These are phyloP conservation scores for Grallaria varia DNA, from an alignment of 2,113 vertebrate genomes.

Conservation along the genomic window DNA sequence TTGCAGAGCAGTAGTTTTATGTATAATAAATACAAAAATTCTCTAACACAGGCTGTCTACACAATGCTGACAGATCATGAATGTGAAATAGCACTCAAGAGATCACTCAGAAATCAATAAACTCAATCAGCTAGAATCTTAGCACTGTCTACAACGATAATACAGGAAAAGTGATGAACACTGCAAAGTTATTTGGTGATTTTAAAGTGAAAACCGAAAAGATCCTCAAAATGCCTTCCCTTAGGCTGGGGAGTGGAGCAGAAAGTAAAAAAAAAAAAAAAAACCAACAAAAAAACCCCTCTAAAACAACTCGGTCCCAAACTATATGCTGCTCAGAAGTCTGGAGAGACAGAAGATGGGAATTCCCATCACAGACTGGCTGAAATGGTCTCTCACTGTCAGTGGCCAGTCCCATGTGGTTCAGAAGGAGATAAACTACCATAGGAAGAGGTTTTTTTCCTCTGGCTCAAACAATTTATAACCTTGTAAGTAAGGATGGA, in stretches of 20 bases:
- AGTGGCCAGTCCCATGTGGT: background rate
- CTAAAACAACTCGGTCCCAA: background rate
- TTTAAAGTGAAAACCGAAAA: background rate
- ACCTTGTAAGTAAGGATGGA: background rate
- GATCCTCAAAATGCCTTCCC: background rate
- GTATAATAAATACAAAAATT: conserved; percentile 18
- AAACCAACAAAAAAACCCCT: fast-evolving
- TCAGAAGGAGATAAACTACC: background rate
- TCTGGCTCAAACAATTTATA: background rate
- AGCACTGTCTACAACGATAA: background rate
- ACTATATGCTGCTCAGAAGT: background rate
- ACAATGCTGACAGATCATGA: background rate
- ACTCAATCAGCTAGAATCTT: conserved; percentile 37
- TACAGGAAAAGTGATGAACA: background rate
- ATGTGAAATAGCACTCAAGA: conserved; percentile 20
- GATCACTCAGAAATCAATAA: conserved; percentile 59
- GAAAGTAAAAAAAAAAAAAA: background rate
- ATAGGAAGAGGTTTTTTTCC: background rate
- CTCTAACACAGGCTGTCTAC: background rate
- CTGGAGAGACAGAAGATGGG: background rate
- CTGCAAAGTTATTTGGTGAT: background rate
- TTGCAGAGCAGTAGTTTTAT: background rate
- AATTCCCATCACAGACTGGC: background rate
- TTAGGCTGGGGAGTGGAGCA: background rate
- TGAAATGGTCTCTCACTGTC: background rate